These are phyloP conservation scores for Sinodicranocentrus sp. DNA, from an alignment of 2,888 invertebrate species.

Conservation along the genomic window DNA sequence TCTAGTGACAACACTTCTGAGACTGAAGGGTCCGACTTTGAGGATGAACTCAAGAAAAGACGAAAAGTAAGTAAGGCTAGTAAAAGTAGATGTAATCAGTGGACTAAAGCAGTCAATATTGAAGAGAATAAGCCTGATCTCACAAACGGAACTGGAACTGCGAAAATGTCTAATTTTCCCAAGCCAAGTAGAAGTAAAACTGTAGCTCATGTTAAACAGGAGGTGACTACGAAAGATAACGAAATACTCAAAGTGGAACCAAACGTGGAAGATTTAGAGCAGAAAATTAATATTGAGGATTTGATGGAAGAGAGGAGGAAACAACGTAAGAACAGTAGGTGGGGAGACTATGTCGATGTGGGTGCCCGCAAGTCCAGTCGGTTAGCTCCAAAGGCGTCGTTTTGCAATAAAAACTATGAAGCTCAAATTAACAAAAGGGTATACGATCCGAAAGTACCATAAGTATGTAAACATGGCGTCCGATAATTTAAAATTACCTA, in stretches of 20 bases:
- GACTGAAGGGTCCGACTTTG: constrained; percentile 19
- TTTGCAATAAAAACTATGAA: constrained; percentile 74
- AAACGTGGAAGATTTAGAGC: background rate
- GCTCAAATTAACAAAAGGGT: constrained; percentile 72
- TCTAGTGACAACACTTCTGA: background rate
- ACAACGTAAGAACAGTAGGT: constrained; percentile 45
- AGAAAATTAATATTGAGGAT: constrained; percentile 29
- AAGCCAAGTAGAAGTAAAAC: background rate
- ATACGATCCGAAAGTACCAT: constrained; percentile 13
- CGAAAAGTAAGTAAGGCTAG: constrained; percentile 1
- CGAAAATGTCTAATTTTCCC: no score
- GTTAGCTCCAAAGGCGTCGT: constrained; percentile 65
- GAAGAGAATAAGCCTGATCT: background rate
- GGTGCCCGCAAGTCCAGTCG: constrained; percentile 72
- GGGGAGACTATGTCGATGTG: constrained; percentile 46
- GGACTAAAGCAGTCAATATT: background rate
- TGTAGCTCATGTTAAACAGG: background rate
- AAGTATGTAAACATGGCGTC: background rate
- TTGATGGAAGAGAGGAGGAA: constrained; percentile 37
- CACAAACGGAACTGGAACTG: background rate
- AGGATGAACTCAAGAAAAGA: constrained; percentile 25
- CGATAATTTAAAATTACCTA: background rate
- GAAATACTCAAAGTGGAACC: constrained; percentile 22
- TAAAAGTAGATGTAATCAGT: background rate
- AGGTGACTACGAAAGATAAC: background rate